These are phyloP conservation scores for Batillaria attramentaria DNA, from an alignment of 1,140 invertebrate genomes.

Conservation along the genomic window DNA sequence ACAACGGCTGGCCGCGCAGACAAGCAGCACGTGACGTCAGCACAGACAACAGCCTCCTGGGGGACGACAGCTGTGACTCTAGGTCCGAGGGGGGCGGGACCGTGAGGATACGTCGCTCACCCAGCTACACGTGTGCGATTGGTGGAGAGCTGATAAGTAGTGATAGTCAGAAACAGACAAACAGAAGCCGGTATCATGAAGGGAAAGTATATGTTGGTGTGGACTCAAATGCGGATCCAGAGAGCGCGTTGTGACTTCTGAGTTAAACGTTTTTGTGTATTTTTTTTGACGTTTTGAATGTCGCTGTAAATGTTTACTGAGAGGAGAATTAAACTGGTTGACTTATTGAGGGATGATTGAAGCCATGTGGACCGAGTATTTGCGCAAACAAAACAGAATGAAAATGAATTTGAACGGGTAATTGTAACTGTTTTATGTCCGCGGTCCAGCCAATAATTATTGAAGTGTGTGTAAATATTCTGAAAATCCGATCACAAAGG, in stretches of 20 bases:
- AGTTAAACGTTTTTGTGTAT: neutral
- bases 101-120: constrained; percentile 47
- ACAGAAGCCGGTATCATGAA: constrained; percentile 46
- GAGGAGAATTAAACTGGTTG: neutral
- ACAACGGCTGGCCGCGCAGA: constrained; percentile 22
- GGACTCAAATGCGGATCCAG: constrained; percentile 33
- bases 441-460: too few relatives aligned
- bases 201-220: constrained; percentile 54
- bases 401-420: too few relatives aligned
- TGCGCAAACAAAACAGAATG: too few relatives aligned
- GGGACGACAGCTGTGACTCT: constrained; percentile 6
- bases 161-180: constrained; percentile 18
- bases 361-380: neutral
- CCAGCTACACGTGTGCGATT: constrained; percentile 59
- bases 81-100: constrained; percentile 9
- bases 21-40: neutral
- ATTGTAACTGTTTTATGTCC: too few relatives aligned
- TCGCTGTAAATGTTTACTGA: neutral
- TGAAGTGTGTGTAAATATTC: too few relatives aligned
- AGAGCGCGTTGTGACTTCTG: constrained; percentile 34
- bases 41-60: constrained; percentile 5
- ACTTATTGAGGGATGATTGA: neutral
- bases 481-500: too few relatives aligned
- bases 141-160: constrained; percentile 31
- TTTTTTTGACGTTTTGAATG: neutral